A percentile compares a stretch with the other conserved stretches of the same genome.
Conservation (phyloP, 2,888 invertebrate genomes). For the Odontomyia ornata region DNA sequence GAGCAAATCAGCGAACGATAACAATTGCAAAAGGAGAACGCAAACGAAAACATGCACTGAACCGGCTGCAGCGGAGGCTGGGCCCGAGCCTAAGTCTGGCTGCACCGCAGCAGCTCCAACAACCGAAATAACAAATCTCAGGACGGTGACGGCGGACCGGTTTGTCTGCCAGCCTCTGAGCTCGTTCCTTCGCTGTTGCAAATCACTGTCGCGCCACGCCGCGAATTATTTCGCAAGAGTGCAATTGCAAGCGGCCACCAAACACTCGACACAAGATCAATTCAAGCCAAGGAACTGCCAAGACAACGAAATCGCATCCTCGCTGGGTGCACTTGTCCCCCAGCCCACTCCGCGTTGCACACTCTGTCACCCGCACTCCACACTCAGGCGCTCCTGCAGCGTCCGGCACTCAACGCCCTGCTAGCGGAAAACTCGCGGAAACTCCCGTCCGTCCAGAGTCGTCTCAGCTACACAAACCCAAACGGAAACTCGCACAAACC, state of each 20-base stretch:
- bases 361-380: slow-evolving; percentile 15
- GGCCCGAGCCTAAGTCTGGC: background rate
- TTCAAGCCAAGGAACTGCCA: background rate
- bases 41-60: background rate
- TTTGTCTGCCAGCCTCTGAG: background rate
- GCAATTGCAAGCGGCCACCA: background rate
- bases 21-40: background rate
- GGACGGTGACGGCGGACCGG: slow-evolving; percentile 25
- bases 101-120: background rate
- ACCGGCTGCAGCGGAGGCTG: background rate
- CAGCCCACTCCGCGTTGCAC: background rate
- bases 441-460: background rate
- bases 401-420: slow-evolving; percentile 1
- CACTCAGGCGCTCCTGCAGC: background rate
- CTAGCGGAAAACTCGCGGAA: background rate
- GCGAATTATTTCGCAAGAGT: slow-evolving; percentile 3
- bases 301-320: background rate
- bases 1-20: background rate
- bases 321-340: slow-evolving; percentile 8
- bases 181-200: slow-evolving; percentile 12
- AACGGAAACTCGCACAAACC: slow-evolving; percentile 4
- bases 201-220: slow-evolving; percentile 27
- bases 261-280: background rate
- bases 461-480: background rate
- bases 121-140: background rate